Evolutionary conservation across 2,888 invertebrate genomes (phyloP), one percentile per base, ranked within the genome.

Genomic region (Aporophyla nigra): DNA sequence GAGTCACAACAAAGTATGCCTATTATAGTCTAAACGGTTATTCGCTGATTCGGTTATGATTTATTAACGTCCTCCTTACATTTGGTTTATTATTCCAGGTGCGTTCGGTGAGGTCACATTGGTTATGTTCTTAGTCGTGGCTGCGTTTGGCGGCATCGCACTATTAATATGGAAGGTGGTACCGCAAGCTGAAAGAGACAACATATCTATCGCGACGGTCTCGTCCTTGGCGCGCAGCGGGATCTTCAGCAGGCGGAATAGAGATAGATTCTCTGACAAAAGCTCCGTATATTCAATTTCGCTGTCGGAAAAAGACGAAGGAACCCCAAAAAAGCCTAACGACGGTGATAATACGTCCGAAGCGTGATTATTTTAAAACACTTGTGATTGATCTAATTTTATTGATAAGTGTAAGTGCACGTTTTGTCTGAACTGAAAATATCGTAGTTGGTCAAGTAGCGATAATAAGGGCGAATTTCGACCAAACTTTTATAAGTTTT

Each of bases 61-160:
- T 82, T 70, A 71, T 77, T 62, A 19, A 63, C 62, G 70, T 43
- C 73, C 74, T 78, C 63, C 24, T 73, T 78, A 76, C 63, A 54
- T 74, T 62, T 68, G 24, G 70, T 69, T 76, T 56, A 82, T 86
- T 74, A 74, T 95, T 95, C 27, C 94, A 97, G 97, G 94, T 89
- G 94, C 94, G 88, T 94, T 94, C 78, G 96, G 96, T 27, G 96
- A 97, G 90, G 93, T 97, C 62, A 93, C 95, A 6, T 84, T 97
- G 59, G 97, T 97, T 53, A 97, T 97, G 90, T 97, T 97, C 90
- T 89, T 97, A 74, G 97, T 97, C 71, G 96, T 97, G n/a, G 97
- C 97, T 27, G 97, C 97, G 43, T 96, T 97, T 77, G 97, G 97
- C 43, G 97, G 97, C 16, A 93, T 97, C 59, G 97, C 97, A 5